Base-by-base conservation (phyloP, 2,888 invertebrate genomes). In the Morpho helenor region DNA sequence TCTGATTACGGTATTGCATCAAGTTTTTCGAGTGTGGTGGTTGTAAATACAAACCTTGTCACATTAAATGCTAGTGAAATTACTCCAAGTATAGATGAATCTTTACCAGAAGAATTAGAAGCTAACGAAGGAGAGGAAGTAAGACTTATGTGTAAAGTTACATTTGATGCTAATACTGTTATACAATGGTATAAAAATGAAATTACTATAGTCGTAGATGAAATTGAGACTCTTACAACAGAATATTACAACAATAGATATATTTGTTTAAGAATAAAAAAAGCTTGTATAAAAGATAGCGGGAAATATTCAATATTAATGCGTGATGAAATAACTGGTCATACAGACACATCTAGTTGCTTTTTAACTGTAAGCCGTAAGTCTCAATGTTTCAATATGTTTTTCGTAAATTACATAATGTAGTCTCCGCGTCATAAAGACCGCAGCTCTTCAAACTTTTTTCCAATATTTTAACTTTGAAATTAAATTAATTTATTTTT, bases 11-110 rank as follows among this genome's bases (percentile, higher is more conserved):
- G 71, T 8, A 50, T 70, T 16, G 62, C 68, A 8, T 73, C 74
- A 8, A 75, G 70, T 59, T 67, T 67, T 42, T 66, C 71, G 2
- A 63, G 66, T 51, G 71, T 75, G n/a, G 39, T 64, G 39, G 71
- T 76, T 2, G 50, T 65, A 9, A 60, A 68, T 45, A 56, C 60
- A 7, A 56, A 61, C 9, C 41, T 59, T 49, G 52, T 52, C 45
- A 45, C 49, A 10, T 49, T 61, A 58, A 57, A 59, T 53, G 53
- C 8, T 47, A 58, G 53, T 57, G 66, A 68, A 58, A 10, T 59
- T 10, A 16, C 54, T 6, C 61, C 68, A 8, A 57, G 52, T 46
- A 66, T 75, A 49, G 68, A 70, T 51, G 71, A 74, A 39, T 5
- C 53, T 40, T 61, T 73, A 41, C 67, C 67, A 1, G 68, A 68